These are phyloP conservation scores for Lasaia peninsularis DNA, from an alignment of 1,140 invertebrate genomes.

Conservation along the genomic window DNA sequence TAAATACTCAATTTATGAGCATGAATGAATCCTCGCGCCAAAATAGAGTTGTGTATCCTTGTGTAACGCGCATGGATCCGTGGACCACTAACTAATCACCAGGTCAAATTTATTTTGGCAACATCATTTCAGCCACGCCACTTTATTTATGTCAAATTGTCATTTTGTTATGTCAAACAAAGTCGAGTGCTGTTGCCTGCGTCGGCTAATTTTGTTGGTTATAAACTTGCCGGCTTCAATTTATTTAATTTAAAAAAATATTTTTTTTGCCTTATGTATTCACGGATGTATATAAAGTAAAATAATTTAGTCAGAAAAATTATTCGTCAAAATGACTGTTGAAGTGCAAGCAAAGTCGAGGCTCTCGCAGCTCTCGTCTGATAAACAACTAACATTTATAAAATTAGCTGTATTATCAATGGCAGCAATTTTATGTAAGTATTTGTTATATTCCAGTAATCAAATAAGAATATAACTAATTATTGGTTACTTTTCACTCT, in stretches of 20 bases:
- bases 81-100: no score
- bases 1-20: no score
- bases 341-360: constrained; percentile 50
- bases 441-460: neutral
- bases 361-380: constrained; percentile 73
- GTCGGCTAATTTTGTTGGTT: constrained; percentile 31
- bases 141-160: constrained; percentile 44
- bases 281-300: constrained; percentile 26
- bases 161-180: constrained; percentile 29
- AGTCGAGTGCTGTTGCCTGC: constrained; percentile 31
- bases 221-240: constrained; percentile 55
- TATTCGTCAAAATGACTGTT: constrained; percentile 48
- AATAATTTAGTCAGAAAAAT: neutral
- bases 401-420: constrained; percentile 94
- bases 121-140: constrained; percentile 56
- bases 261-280: no score
- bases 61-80: no score
- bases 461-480: neutral
- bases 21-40: no score
- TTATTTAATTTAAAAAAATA: no score
- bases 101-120: constrained; percentile 3
- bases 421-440: constrained; percentile 95
- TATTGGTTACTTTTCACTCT: neutral
- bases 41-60: no score
- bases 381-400: constrained; percentile 96